Evolutionary conservation across 2,888 invertebrate genomes (phyloP).

Genomic region (Lepidocyrtoides sp.): DNA sequence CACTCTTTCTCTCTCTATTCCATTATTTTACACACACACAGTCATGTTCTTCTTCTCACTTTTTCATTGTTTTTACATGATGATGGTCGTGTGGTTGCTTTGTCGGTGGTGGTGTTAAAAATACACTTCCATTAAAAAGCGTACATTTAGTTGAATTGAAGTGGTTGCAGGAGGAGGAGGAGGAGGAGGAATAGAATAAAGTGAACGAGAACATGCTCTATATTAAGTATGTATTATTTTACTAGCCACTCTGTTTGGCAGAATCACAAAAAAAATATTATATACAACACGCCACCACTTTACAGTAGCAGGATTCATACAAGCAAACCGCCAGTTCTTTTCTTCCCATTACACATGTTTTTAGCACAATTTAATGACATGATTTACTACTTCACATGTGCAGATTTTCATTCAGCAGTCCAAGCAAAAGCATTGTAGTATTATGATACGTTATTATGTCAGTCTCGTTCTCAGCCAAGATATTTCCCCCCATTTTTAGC

Average conservation of each 20-base stretch:
- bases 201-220: background rate
- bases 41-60: background rate
- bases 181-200: too few species aligned
- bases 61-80: conserved; percentile 39
- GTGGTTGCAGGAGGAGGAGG: too few species aligned
- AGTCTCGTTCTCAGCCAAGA: conserved; percentile 40
- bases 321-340: conserved; percentile 4
- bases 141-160: conserved; percentile 23
- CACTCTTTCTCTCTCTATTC: background rate
- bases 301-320: conserved; percentile 27
- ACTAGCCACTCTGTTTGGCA: conserved; percentile 34
- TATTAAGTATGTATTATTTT: background rate
- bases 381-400: conserved; percentile 78
- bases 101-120: background rate
- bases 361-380: conserved; percentile 81
- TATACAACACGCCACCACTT: too few species aligned
- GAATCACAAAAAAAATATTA: conserved; percentile 54
- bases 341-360: conserved; percentile 80
- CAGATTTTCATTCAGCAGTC: conserved; percentile 50
- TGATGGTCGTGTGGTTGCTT: background rate
- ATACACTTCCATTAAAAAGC: background rate
- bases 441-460: background rate
- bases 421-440: conserved; percentile 2
- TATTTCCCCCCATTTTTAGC: background rate
- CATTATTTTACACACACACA: background rate